Evolutionary conservation across 2,797 vertebrate species (phyloP).

Genomic region (Sylvilagus floridanus): DNA sequence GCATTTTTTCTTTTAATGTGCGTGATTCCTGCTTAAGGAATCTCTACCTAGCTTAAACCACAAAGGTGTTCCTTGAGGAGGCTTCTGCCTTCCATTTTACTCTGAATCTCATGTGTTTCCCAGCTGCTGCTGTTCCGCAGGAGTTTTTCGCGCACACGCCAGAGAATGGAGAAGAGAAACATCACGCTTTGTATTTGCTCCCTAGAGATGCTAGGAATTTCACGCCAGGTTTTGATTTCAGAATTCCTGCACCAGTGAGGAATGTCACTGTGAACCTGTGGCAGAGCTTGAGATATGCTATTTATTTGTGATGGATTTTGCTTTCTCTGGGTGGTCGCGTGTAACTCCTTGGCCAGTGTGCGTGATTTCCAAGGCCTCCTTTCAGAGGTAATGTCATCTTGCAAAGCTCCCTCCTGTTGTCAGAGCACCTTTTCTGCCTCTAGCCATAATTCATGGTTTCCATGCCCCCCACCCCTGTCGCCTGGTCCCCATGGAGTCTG

Average conservation of each 20-base stretch:
- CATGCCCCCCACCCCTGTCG: too few species aligned
- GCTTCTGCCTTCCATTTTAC: neutral
- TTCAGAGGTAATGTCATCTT: neutral
- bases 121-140: neutral
- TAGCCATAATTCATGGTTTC: neutral
- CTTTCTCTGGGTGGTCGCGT: neutral
- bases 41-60: neutral
- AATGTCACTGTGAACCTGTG: neutral
- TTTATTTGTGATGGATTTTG: neutral
- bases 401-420: neutral
- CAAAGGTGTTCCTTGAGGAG: neutral
- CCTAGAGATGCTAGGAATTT: neutral
- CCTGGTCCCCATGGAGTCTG: neutral
- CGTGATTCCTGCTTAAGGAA: neutral
- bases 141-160: neutral
- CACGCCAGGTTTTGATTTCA: conserved; percentile 33
- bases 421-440: conserved; percentile 3
- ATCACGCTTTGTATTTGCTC: neutral
- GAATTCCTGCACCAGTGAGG: neutral
- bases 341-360: neutral
- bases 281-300: neutral
- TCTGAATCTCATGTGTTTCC: neutral
- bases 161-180: neutral
- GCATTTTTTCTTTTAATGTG: neutral
- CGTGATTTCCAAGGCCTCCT: neutral